Base-by-base conservation (phyloP, 1,140 invertebrate species). In the Steinernema feltiae region DNA sequence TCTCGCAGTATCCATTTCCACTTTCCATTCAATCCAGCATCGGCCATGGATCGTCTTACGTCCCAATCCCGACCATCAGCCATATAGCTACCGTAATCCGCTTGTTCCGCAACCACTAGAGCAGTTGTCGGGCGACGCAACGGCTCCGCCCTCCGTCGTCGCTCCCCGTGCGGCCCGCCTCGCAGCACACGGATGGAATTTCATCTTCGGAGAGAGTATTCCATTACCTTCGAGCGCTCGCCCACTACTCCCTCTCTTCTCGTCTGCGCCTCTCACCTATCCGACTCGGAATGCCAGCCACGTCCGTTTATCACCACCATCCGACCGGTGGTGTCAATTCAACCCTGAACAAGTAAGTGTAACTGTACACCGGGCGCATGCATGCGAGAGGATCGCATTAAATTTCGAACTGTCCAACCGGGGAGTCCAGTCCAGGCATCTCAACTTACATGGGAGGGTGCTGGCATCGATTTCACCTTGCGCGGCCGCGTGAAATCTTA, bases 191-290 rank as follows among this genome's bases (percentile, higher is more conserved):
- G 53, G 53, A 63, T 63, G 53, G 53, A 63, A 63, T 63, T 63
- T 63, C 53, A 63, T 63, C 53, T 63, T 7, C 53, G 15, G 15
- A 27, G 12, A 27, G 53, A 63, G 53, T 63, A 63, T 63, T 63
- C 53, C 53, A 27, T 63, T 63, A 63, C 53, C 53, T 63, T 27
- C 53, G 53, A 63, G 53, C 53, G 35, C 35, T 7, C 18, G 35
- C 35, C 18, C 35, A 41, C 53, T 27, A 27, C 41, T 63, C 7
- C 53, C 24, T 27, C 53, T 63, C 53, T 27, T 27, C 15, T 3
- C 53, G 53, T 63, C 53, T 63, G 53, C 53, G 53, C 53, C 53
- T 41, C 53, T 63, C 53, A 63, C 53, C 53, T 63, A 41, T 41
- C 18, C 35, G 35, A 41, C 24, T 27, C 24, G 53, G 24, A 63